These are phyloP conservation scores for Philopotamus ludificatus DNA, from an alignment of 1,140 invertebrate genomes.

Conservation along the genomic window DNA sequence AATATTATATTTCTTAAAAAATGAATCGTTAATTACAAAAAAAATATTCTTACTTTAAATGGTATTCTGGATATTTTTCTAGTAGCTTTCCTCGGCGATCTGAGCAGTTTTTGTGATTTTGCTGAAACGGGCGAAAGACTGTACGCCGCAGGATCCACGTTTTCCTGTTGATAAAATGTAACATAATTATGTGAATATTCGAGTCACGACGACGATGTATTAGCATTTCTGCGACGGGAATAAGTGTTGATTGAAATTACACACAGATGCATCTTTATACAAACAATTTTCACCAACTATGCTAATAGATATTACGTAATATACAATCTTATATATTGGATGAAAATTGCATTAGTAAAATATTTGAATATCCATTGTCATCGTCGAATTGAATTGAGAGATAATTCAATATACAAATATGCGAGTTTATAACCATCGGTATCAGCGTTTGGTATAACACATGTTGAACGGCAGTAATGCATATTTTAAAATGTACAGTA, in stretches of 20 bases:
- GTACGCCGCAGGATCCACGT: conserved; percentile 73
- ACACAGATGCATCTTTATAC: background rate
- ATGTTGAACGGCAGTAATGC: background rate
- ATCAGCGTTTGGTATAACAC: too few relatives aligned
- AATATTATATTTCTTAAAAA: conserved; percentile 11
- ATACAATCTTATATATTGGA: background rate
- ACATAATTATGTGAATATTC: conserved; percentile 11
- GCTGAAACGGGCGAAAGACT: conserved; percentile 90
- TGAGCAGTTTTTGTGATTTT: conserved; percentile 90
- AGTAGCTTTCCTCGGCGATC: conserved; percentile 92
- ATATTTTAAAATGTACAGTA: too few relatives aligned
- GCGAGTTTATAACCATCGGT: too few relatives aligned
- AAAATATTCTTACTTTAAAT: conserved; percentile 70
- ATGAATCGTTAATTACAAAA: conserved; percentile 11
- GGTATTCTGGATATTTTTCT: conserved; percentile 96
- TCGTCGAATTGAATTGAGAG: too few relatives aligned
- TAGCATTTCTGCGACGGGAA: background rate
- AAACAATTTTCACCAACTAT: background rate
- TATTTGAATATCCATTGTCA: too few relatives aligned
- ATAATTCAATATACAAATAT: too few relatives aligned
- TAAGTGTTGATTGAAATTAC: background rate
- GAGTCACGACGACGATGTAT: conserved; percentile 20
- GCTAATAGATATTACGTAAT: too few relatives aligned
- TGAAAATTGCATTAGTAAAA: background rate
- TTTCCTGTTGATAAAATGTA: conserved; percentile 54